These are phyloP conservation scores for Entomyzon cyanotis DNA, from an alignment of 2,113 vertebrate species.

Conservation along the genomic window DNA sequence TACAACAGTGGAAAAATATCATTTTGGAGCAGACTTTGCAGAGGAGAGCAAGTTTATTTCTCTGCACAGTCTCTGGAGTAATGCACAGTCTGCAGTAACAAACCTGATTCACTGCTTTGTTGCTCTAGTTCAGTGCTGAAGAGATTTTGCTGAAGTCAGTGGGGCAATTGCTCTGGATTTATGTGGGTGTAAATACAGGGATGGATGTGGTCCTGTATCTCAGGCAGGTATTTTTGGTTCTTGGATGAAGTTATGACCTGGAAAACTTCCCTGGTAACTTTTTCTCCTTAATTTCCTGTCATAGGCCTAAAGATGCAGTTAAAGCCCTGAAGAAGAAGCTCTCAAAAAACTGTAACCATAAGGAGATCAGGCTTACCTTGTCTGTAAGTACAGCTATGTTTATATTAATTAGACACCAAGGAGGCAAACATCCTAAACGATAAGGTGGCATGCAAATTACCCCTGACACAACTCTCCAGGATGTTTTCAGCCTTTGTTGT, in stretches of 20 bases:
- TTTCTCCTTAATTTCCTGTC: conserved; percentile 19
- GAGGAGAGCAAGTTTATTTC: background rate
- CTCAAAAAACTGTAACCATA: conserved; percentile 81
- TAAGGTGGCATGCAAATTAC: conserved; percentile 25
- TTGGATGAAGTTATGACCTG: background rate
- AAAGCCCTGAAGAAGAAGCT: conserved; percentile 81
- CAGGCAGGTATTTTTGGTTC: background rate
- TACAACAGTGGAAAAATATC: background rate
- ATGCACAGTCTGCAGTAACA: background rate
- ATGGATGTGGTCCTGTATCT: background rate
- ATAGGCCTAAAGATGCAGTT: conserved; percentile 79
- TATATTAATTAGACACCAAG: conserved; percentile 29
- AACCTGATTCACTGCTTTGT: background rate
- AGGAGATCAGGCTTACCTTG: conserved; percentile 78
- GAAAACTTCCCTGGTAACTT: background rate
- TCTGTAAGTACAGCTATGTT: conserved; percentile 75
- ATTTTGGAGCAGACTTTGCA: background rate
- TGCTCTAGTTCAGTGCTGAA: background rate
- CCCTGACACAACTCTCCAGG: conserved; percentile 1
- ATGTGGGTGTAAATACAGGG: conserved; percentile 2
- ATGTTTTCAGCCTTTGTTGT: conserved; percentile 2
- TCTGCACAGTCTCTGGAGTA: background rate
- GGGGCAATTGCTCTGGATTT: background rate
- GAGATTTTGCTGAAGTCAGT: background rate
- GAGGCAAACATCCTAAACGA: conserved; percentile 27